Conservation (phyloP, 2,888 invertebrate genomes). For the Tetragonula carbonaria region DNA sequence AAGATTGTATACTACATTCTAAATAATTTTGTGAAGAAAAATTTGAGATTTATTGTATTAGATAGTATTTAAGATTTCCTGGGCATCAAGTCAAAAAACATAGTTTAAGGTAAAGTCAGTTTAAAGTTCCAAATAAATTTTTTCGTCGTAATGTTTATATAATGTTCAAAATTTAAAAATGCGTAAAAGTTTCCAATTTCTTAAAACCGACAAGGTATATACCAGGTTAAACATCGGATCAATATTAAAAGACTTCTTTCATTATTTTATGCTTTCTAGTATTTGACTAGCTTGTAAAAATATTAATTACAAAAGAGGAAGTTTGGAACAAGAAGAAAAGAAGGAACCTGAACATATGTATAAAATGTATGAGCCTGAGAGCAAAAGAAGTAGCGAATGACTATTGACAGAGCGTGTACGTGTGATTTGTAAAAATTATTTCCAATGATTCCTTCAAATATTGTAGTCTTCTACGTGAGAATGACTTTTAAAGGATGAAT, state of each 20-base stretch:
- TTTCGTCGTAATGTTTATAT: too few species aligned
- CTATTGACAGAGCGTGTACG: slow-evolving; percentile 2
- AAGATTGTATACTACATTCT: neutral
- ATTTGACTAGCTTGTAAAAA: slow-evolving; percentile 31
- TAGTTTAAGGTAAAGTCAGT: neutral
- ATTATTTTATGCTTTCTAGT: slow-evolving; percentile 57
- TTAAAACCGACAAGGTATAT: neutral
- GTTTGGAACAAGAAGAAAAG: slow-evolving; percentile 1
- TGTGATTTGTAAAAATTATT: slow-evolving; percentile 34
- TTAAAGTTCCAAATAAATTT: neutral
- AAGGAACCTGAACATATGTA: slow-evolving; percentile 47
- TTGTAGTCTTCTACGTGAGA: slow-evolving; percentile 36
- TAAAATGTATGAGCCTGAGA: slow-evolving; percentile 49
- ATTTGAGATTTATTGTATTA: neutral
- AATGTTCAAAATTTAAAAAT: too few species aligned
- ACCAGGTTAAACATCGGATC: neutral
- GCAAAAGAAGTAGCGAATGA: slow-evolving; percentile 9
- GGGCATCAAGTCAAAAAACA: neutral
- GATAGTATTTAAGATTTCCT: neutral
- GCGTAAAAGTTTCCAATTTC: neutral
- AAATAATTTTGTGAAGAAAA: neutral
- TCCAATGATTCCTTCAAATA: slow-evolving; percentile 33
- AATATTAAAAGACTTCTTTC: slow-evolving; percentile 38
- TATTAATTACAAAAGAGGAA: slow-evolving; percentile 37
- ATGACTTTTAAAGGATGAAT: slow-evolving; percentile 23